Evolutionary conservation across 2,888 invertebrate genomes (phyloP).

Genomic region (Octodonta nipae): DNA sequence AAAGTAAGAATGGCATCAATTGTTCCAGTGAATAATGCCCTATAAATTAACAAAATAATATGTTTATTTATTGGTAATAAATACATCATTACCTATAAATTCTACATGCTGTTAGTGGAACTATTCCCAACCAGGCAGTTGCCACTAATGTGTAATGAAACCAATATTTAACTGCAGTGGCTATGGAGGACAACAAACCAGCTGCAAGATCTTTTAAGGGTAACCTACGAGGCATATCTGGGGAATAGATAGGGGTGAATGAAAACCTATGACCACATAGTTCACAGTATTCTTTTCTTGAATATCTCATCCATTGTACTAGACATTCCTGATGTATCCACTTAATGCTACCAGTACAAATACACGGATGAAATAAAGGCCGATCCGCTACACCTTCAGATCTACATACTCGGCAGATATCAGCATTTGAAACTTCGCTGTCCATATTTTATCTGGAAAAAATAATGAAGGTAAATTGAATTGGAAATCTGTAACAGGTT

Average conservation of each 20-base stretch:
- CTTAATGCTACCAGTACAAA: slow-evolving; percentile 97
- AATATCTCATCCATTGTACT: slow-evolving; percentile 98
- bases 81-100: slow-evolving; percentile 57
- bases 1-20: slow-evolving; percentile 74
- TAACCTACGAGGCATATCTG: slow-evolving; percentile 96
- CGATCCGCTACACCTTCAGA: slow-evolving; percentile 86
- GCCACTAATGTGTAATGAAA: slow-evolving; percentile 93
- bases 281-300: slow-evolving; percentile 96
- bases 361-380: slow-evolving; percentile 94
- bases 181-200: slow-evolving; percentile 77
- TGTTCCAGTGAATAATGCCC: slow-evolving; percentile 82
- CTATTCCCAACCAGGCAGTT: slow-evolving; percentile 92
- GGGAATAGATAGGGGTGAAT: slow-evolving; percentile 98
- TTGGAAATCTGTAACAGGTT: too few relatives aligned
- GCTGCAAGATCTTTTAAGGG: slow-evolving; percentile 86
- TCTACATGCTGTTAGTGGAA: slow-evolving; percentile 89
- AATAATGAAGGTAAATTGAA: too few relatives aligned
- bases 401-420: slow-evolving; percentile 95
- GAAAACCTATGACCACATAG: slow-evolving; percentile 94
- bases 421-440: slow-evolving; percentile 50
- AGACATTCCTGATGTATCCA: slow-evolving; percentile 98
- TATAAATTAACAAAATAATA: slow-evolving; percentile 20
- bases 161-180: slow-evolving; percentile 91
- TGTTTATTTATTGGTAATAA: background rate
- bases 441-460: slow-evolving; percentile 24